phyloP scores from a whole-genome alignment of 2,888 invertebrate species.

The Drosophila kanekoi region DNA sequence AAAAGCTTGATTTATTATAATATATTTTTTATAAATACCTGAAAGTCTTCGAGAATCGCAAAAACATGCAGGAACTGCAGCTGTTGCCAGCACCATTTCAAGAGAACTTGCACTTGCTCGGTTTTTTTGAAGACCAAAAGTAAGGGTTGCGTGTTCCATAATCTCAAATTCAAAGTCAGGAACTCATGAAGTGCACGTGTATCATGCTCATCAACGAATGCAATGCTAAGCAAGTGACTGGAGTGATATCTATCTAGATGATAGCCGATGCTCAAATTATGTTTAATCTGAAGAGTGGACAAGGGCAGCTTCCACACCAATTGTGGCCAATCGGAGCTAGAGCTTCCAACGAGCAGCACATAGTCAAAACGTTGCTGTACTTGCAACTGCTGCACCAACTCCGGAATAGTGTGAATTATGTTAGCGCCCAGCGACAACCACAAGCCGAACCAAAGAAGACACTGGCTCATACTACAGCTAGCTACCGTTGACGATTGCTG shows the following conservation, averaged over 20 bases:
- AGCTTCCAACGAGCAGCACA: slow-evolving; percentile 52
- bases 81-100: slow-evolving; percentile 62
- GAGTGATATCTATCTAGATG: slow-evolving; percentile 16
- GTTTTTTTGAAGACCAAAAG: slow-evolving; percentile 21
- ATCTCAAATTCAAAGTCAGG: slow-evolving; percentile 8
- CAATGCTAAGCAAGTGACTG: slow-evolving; percentile 29
- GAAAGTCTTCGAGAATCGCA: slow-evolving; percentile 59
- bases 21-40: slow-evolving; percentile 40
- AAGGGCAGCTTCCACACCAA: slow-evolving; percentile 22
- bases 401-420: slow-evolving; percentile 9
- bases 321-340: slow-evolving; percentile 19
- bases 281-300: slow-evolving; percentile 31
- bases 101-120: slow-evolving; percentile 17
- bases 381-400: slow-evolving; percentile 56
- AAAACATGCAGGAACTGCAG: slow-evolving; percentile 66
- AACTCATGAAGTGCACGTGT: slow-evolving; percentile 10
- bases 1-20: no score
- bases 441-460: slow-evolving; percentile 5
- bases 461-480: slow-evolving; percentile 31
- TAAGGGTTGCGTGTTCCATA: slow-evolving; percentile 34
- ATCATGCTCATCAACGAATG: slow-evolving; percentile 15
- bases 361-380: slow-evolving; percentile 52
- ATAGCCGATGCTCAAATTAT: not conserved
- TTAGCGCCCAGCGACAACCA: slow-evolving; percentile 7
- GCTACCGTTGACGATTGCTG: not conserved